Evolutionary conservation across 2,888 invertebrate species (phyloP).

Genomic region (Drosophila monieri): DNA sequence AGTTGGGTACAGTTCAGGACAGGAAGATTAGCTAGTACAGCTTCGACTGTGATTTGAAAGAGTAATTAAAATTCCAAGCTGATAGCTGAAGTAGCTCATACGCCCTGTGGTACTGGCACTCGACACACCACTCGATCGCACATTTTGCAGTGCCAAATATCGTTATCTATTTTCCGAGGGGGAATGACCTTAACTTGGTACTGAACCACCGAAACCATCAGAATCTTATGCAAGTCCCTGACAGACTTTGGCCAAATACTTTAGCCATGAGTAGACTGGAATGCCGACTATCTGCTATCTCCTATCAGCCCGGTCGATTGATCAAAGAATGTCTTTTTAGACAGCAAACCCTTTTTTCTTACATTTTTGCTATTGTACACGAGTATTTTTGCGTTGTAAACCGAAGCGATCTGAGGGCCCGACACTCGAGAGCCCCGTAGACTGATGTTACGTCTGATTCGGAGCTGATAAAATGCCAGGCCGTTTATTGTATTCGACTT

Average conservation of each 20-base stretch:
- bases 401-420: constrained; percentile 40
- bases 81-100: constrained; percentile 22
- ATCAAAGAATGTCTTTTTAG: constrained; percentile 47
- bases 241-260: constrained; percentile 54
- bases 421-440: constrained; percentile 38
- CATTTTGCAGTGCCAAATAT: constrained; percentile 61
- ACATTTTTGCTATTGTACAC: not conserved
- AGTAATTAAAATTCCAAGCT: constrained; percentile 12
- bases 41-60: constrained; percentile 2
- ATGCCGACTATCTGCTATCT: constrained; percentile 8
- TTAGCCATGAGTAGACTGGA: constrained; percentile 37
- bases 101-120: constrained; percentile 38
- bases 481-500: constrained; percentile 42
- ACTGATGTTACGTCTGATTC: constrained; percentile 48
- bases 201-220: constrained; percentile 6
- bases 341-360: constrained; percentile 31
- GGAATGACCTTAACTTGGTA: constrained; percentile 59
- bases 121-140: constrained; percentile 40
- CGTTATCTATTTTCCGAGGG: constrained; percentile 50
- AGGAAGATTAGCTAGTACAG: constrained; percentile 3
- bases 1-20: constrained; percentile 2
- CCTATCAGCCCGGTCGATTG: constrained; percentile 38
- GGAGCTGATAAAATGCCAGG: constrained; percentile 57
- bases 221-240: constrained; percentile 41
- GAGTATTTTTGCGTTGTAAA: constrained; percentile 36